Conservation (phyloP, 1,140 invertebrate species). For the Drosophila sulfurigaster region DNA sequence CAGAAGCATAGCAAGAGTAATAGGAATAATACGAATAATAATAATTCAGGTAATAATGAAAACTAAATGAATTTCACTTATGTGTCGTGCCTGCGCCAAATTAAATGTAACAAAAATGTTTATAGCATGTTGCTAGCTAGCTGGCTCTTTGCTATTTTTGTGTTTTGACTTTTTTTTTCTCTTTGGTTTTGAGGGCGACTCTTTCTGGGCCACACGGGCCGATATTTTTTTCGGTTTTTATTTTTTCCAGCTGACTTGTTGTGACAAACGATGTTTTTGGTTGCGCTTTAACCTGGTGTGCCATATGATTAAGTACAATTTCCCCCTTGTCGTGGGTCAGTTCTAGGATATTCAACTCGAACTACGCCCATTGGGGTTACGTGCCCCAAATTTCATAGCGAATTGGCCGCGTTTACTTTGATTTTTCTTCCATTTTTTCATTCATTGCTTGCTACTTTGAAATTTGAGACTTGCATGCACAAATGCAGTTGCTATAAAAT, state of each 20-base stretch:
- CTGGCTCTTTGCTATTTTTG: conserved; percentile 56
- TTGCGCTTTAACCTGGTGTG: conserved; percentile 51
- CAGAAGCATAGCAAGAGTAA: conserved; percentile 10
- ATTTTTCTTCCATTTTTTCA: background rate
- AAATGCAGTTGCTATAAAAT: conserved; percentile 46
- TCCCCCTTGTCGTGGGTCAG: conserved; percentile 43
- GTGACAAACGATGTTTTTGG: conserved; percentile 72
- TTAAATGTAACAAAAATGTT: conserved; percentile 75
- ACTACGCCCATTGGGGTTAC: conserved; percentile 41
- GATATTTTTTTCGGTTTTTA: conserved; percentile 61
- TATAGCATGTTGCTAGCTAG: conserved; percentile 66
- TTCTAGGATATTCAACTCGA: conserved; percentile 27
- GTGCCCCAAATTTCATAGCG: conserved; percentile 54
- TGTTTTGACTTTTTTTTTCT: background rate
- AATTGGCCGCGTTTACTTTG: conserved; percentile 8
- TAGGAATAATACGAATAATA: conserved; percentile 47
- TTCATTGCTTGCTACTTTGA: conserved; percentile 8
- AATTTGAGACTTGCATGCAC: conserved; percentile 63
- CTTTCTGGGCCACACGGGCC: conserved; percentile 73
- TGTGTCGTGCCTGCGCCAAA: conserved; percentile 75
- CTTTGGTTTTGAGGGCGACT: conserved; percentile 59
- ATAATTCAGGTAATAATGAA: conserved; percentile 64
- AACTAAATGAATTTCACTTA: conserved; percentile 82
- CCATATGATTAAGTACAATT: conserved; percentile 68
- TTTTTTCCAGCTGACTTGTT: conserved; percentile 41